A percentile compares a stretch with the other conserved stretches of the same genome.
phyloP scores from a whole-genome alignment of 2,797 vertebrate genomes.

The Hippopotamyrus pictus region DNA sequence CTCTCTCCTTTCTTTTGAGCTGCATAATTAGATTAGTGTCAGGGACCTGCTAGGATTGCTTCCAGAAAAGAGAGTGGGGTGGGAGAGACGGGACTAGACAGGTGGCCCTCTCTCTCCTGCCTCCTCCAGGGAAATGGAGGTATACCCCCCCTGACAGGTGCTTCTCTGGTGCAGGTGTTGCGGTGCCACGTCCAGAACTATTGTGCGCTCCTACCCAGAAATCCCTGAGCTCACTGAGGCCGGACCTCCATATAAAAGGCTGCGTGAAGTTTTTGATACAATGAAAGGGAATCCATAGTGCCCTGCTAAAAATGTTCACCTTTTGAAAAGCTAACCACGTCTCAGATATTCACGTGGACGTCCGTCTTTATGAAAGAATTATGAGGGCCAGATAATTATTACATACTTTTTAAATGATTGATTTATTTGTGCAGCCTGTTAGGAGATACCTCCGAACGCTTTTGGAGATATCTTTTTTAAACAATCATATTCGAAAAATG shows the following conservation, averaged over 20 bases:
- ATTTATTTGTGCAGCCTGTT: conserved; percentile 41
- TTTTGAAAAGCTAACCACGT: not conserved
- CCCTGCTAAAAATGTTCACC: not conserved
- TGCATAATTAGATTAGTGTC: conserved; percentile 18
- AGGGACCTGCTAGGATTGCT: conserved; percentile 4
- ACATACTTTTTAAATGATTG: not conserved
- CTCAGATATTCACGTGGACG: not conserved
- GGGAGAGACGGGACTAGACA: conserved; percentile 1
- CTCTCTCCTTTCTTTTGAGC: conserved; percentile 38
- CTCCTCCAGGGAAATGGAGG: conserved; percentile 14
- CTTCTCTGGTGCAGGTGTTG: conserved; percentile 15
- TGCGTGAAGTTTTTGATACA: not conserved
- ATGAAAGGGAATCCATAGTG: not conserved
- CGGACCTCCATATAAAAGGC: not conserved
- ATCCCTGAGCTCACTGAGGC: not conserved
- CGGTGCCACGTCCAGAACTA: not conserved
- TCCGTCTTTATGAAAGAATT: not conserved
- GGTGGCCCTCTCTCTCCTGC: not conserved
- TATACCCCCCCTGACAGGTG: conserved; percentile 9
- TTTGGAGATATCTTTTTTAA: conserved; percentile 47
- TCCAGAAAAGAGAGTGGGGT: not conserved
- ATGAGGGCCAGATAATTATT: not conserved
- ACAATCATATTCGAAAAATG: not conserved
- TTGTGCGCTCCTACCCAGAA: conserved; percentile 6
- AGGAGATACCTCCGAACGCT: conserved; percentile 53